Evolutionary conservation across 2,113 vertebrate species (phyloP).

Genomic region (Gulo gulo): DNA sequence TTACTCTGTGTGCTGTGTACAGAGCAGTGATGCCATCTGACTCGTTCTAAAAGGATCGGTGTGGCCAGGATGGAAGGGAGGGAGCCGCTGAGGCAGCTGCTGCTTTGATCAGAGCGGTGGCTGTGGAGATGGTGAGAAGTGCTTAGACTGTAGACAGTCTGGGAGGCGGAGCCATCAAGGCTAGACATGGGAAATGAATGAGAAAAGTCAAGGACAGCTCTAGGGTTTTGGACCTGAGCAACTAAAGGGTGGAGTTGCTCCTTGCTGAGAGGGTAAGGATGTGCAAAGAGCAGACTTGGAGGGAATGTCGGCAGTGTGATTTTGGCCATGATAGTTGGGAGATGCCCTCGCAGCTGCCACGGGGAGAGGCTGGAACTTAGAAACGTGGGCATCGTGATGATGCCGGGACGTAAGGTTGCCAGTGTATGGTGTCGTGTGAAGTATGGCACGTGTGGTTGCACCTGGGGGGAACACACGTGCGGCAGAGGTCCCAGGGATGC

Average conservation of each 20-base stretch:
- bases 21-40: background rate
- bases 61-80: background rate
- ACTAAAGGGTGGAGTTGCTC: background rate
- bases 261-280: background rate
- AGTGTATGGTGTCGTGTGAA: background rate
- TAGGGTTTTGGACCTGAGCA: background rate
- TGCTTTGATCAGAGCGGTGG: background rate
- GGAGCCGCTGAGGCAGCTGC: background rate
- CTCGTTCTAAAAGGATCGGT: background rate
- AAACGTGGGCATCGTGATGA: background rate
- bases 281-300: background rate
- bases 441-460: fast-evolving
- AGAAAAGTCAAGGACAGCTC: background rate
- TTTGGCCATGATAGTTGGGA: background rate
- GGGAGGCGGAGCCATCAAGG: background rate
- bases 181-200: background rate
- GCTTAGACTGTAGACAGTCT: background rate
- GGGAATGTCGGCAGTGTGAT: background rate
- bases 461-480: fast-evolving
- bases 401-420: fast-evolving
- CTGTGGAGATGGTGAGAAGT: background rate
- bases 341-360: background rate
- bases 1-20: background rate
- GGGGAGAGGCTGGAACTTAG: background rate
- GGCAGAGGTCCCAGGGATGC: background rate